These are phyloP conservation scores for Jaculus jaculus DNA, from an alignment of 2,113 vertebrate genomes.

Conservation along the genomic window DNA sequence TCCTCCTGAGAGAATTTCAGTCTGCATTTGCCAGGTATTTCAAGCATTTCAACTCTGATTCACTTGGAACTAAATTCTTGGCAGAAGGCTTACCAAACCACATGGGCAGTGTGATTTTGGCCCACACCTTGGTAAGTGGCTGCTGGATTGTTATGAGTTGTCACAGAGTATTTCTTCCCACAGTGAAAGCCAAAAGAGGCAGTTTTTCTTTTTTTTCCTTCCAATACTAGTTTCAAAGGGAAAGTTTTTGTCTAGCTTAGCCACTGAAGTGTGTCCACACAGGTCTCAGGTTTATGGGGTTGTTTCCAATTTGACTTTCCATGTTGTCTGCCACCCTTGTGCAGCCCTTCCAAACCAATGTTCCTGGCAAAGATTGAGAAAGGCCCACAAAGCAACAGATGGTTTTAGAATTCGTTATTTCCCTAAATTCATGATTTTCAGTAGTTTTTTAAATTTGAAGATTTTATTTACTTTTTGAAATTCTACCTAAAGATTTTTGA, in stretches of 20 bases:
- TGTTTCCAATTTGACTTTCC: not conserved
- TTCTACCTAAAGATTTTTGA: not conserved
- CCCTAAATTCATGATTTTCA: not conserved
- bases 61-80: not conserved
- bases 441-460: not conserved
- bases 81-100: not conserved
- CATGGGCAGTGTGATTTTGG: not conserved
- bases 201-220: not conserved
- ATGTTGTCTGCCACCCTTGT: not conserved
- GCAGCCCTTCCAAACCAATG: not conserved
- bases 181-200: not conserved
- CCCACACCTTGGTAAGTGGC: not conserved
- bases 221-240: not conserved
- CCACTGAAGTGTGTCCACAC: not conserved
- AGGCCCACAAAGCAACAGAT: not conserved
- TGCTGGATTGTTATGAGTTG: not conserved
- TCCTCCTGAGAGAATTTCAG: not conserved
- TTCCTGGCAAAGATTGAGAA: not conserved
- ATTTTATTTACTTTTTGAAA: conserved; percentile 10
- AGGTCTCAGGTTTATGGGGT: not conserved
- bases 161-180: not conserved
- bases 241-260: not conserved
- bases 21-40: not conserved
- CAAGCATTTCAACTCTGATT: not conserved
- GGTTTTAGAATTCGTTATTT: not conserved